phyloP scores from a whole-genome alignment of 2,888 invertebrate genomes.

The Acholoe squamosa region DNA sequence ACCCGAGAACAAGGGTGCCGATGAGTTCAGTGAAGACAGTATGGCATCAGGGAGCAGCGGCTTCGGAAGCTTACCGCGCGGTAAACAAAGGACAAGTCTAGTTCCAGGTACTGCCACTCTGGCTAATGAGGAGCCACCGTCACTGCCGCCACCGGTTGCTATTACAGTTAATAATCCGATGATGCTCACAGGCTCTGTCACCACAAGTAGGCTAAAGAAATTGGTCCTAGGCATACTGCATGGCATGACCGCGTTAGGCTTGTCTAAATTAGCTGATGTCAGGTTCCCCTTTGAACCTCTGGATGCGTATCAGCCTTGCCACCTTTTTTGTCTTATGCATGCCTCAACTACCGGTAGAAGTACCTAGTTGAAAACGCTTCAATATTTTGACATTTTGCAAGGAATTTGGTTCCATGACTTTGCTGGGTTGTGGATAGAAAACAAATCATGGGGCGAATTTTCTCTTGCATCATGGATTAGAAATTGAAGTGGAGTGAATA shows the following conservation, averaged over 20 bases:
- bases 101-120: constrained; percentile 30
- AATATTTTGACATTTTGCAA: too few species aligned
- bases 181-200: background rate
- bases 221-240: constrained; percentile 29
- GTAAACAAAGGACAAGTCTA: constrained; percentile 72
- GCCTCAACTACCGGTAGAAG: too few species aligned
- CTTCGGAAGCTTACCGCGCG: constrained; percentile 90
- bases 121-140: constrained; percentile 3
- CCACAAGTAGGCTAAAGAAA: constrained; percentile 40
- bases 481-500: too few species aligned
- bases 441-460: too few species aligned
- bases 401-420: too few species aligned
- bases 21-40: constrained; percentile 73
- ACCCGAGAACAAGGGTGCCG: constrained; percentile 69
- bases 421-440: too few species aligned
- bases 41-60: constrained; percentile 88
- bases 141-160: background rate
- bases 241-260: background rate
- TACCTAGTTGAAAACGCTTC: too few species aligned
- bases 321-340: too few species aligned
- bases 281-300: too few species aligned
- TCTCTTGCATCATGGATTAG: too few species aligned
- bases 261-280: too few species aligned
- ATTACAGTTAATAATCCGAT: background rate
- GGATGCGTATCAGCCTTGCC: too few species aligned